These are phyloP conservation scores for Zaprionus obscuricornis DNA, from an alignment of 2,888 invertebrate genomes.

Conservation along the genomic window DNA sequence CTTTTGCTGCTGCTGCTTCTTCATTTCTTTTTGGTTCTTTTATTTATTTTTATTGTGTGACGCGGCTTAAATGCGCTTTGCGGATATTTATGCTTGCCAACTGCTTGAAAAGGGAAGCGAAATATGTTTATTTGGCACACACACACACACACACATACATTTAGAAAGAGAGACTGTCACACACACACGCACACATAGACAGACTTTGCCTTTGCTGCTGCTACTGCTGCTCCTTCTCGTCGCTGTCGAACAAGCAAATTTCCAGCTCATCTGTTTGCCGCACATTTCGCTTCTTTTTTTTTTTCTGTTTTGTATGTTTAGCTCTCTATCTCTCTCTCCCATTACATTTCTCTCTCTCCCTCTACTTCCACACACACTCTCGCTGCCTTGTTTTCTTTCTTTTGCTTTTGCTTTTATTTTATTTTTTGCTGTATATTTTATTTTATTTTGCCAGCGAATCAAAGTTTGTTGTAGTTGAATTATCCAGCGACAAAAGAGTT, in stretches of 20 bases:
- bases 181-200: neutral
- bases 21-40: slow-evolving; percentile 36
- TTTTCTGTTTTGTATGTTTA: slow-evolving; percentile 12
- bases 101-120: slow-evolving; percentile 52
- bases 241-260: slow-evolving; percentile 41
- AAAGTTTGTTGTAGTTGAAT: slow-evolving; percentile 64
- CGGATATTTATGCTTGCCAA: slow-evolving; percentile 74
- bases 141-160: slow-evolving; percentile 22
- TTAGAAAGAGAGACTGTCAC: too few relatives aligned
- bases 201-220: neutral
- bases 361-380: too few relatives aligned
- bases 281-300: slow-evolving; percentile 7
- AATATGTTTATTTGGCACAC: slow-evolving; percentile 67
- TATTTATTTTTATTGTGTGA: slow-evolving; percentile 69
- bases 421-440: slow-evolving; percentile 6
- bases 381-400: slow-evolving; percentile 13
- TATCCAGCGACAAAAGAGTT: slow-evolving; percentile 55
- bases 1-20: slow-evolving; percentile 33
- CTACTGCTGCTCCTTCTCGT: neutral
- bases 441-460: slow-evolving; percentile 43
- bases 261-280: slow-evolving; percentile 45
- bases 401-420: slow-evolving; percentile 18
- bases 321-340: too few relatives aligned
- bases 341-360: too few relatives aligned
- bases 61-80: slow-evolving; percentile 77